A percentile compares a stretch with the other conserved stretches of the same genome.
Conservation (phyloP, 2,797 vertebrate genomes). For the Pipistrellus pygmaeus region DNA sequence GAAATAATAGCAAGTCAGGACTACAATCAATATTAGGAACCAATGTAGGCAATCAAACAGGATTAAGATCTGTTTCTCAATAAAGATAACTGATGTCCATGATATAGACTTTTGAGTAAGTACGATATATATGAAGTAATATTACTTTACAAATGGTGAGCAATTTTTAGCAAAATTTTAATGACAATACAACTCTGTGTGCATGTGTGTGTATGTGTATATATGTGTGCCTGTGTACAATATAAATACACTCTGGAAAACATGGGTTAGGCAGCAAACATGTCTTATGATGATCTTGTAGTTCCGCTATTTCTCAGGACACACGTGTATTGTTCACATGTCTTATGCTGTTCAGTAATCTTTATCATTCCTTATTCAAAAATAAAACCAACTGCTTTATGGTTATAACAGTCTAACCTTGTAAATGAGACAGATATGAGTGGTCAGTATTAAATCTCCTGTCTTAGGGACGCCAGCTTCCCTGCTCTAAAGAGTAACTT, state of each 20-base stretch:
- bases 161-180: slow-evolving; percentile 31
- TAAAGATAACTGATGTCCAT: neutral
- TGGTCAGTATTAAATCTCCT: neutral
- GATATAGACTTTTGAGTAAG: slow-evolving; percentile 31
- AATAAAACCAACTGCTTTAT: neutral
- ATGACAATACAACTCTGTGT: neutral
- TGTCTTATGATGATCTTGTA: neutral
- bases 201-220: neutral
- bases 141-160: neutral
- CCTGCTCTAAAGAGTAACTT: neutral
- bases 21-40: slow-evolving; percentile 3
- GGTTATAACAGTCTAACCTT: neutral
- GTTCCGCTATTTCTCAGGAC: neutral
- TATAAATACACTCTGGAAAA: neutral
- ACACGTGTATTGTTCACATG: neutral
- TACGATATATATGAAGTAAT: neutral
- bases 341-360: neutral
- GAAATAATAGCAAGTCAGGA: slow-evolving; percentile 28
- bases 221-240: neutral
- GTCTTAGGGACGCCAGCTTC: neutral
- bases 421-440: neutral
- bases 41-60: neutral
- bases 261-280: neutral
- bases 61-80: neutral
- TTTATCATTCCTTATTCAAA: slow-evolving; percentile 42